Evolutionary conservation across 2,113 vertebrate species (phyloP).

Genomic region (Orcinus orca): DNA sequence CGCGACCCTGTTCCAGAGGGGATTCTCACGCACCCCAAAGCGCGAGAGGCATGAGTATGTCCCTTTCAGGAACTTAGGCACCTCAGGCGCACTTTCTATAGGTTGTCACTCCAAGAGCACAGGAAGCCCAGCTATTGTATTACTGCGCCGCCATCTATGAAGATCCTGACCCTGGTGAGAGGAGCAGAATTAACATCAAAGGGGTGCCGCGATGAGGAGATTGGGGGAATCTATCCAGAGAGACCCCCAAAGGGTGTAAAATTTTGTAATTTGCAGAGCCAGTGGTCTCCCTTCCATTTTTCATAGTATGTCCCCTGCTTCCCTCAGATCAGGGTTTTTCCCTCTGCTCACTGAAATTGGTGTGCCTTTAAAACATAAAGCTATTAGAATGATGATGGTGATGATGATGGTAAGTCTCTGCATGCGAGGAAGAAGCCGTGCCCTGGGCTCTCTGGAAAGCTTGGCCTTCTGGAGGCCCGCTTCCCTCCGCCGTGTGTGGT

Average conservation of each 20-base stretch:
- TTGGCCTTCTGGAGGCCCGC: not conserved
- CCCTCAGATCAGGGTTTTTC: not conserved
- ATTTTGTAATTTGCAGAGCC: not conserved
- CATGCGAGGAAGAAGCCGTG: not conserved
- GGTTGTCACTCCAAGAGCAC: rapidly evolving
- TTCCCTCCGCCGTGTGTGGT: not conserved
- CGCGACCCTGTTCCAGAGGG: not conserved
- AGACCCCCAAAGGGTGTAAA: not conserved
- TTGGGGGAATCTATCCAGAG: not conserved
- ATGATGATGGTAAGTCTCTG: not conserved
- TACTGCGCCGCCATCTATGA: not conserved
- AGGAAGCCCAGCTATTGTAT: not conserved
- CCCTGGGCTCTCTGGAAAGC: not conserved
- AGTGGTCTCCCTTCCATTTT: not conserved
- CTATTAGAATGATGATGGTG: not conserved
- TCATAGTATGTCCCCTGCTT: not conserved
- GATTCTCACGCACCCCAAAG: not conserved
- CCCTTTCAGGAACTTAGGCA: not conserved
- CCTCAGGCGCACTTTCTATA: not conserved
- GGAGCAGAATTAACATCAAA: not conserved
- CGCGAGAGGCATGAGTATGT: too few species aligned
- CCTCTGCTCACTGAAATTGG: not conserved
- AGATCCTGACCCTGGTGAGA: not conserved
- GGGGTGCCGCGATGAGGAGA: rapidly evolving
- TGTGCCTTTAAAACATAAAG: not conserved